Base-by-base conservation (phyloP, 1,140 invertebrate species). In the Pseudachorutes palmiensis region DNA sequence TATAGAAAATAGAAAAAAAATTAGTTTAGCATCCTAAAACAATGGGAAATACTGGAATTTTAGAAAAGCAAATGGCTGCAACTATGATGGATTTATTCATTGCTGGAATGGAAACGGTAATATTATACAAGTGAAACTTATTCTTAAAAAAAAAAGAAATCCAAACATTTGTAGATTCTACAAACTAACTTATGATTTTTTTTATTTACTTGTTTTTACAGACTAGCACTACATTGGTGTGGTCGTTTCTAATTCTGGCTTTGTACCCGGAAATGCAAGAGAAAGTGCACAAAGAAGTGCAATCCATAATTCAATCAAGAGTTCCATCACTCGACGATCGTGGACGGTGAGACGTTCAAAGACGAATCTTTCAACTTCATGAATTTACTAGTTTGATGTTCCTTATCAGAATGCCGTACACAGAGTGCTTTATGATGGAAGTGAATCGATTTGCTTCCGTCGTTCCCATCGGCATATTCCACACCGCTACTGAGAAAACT, bases 331-430 rank as follows among this genome's bases (percentile, higher is more conserved):
- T n/a, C n/a, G n/a, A n/a, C n/a, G n/a, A n/a, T n/a, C n/a, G n/a
- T n/a, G n/a, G n/a, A n/a, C n/a, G n/a, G n/a, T n/a, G n/a, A 45
- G 36, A 45, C 9, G 19, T 9, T 45, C 9, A 45, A 45, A 19
- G 36, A 45, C 9, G 19, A 45, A 12, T 45, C 9, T 45, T 45
- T 45, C 9, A 45, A 9, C 9, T 45, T 45, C 36, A 19, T 19
- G 9, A 12, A 45, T 45, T 45, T 45, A 45, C 9, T 45, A 12
- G 19, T 45, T 45, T 19, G 36, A 9, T 45, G 9, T 45, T 45
- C 19, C 19, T 45, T 45, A 12, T n/a, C n/a, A 85, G 84, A 70
- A 80, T 69, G 55, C 67, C 67, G 14, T 71, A 66, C 58, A 68
- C 51, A 3, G 72, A 66, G 73, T 72, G 51, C 22, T 29, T 64